These are phyloP conservation scores for Lamellibrachia luymesi DNA, from an alignment of 1,140 invertebrate species.

Conservation along the genomic window DNA sequence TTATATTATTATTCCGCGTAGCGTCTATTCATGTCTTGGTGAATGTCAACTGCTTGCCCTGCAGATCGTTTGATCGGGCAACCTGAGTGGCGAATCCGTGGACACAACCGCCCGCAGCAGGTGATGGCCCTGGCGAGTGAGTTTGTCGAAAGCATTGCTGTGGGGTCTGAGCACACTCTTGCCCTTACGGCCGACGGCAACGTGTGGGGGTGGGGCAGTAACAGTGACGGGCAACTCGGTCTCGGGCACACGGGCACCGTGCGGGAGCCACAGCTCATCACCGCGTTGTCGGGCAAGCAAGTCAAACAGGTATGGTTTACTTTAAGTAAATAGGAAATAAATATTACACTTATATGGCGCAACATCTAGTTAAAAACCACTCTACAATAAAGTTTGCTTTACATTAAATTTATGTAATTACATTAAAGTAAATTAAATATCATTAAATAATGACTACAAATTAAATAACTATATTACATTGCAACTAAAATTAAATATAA, in stretches of 20 bases:
- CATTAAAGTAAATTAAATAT: no score
- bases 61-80: constrained; percentile 65
- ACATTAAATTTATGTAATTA: no score
- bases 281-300: constrained; percentile 61
- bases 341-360: not conserved
- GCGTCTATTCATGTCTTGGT: not conserved
- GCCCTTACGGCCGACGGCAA: constrained; percentile 63
- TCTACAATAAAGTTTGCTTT: no score
- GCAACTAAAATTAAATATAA: no score
- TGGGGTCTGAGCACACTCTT: constrained; percentile 68
- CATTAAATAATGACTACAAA: no score
- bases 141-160: constrained; percentile 64
- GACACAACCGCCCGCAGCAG: constrained; percentile 58
- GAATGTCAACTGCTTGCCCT: constrained; percentile 14
- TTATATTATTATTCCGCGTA: no score
- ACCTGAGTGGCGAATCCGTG: constrained; percentile 55
- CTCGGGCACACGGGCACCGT: constrained; percentile 63
- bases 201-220: constrained; percentile 69
- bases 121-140: constrained; percentile 59
- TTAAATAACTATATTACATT: no score
- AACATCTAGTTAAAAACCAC: no score
- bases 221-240: constrained; percentile 67
- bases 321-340: not conserved
- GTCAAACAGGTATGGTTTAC: constrained; percentile 61
- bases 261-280: constrained; percentile 63